A percentile compares a stretch with the other conserved stretches of the same genome.
phyloP scores from a whole-genome alignment of 1,140 invertebrate genomes.

The Cylas formicarius region DNA sequence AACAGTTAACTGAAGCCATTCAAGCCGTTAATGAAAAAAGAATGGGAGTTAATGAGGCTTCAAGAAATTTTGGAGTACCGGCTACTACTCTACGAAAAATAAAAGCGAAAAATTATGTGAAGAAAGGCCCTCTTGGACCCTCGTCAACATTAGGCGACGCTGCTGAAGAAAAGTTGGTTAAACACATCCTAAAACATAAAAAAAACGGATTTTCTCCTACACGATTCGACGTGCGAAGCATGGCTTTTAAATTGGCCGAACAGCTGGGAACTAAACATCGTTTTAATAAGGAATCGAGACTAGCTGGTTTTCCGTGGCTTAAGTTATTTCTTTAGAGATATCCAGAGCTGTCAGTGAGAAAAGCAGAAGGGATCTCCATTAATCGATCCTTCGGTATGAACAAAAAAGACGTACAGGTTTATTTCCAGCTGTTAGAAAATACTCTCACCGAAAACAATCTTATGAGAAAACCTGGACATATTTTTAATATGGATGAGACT shows the following conservation, averaged over 20 bases:
- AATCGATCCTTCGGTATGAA: too few species aligned
- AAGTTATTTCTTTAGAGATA: slow-evolving; percentile 36
- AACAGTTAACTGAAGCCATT: too few species aligned
- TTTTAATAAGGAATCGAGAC: slow-evolving; percentile 21
- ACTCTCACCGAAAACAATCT: slow-evolving; percentile 27
- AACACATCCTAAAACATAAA: slow-evolving; percentile 18
- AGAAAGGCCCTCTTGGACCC: slow-evolving; percentile 10
- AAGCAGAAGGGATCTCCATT: slow-evolving; percentile 41
- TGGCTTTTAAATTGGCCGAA: slow-evolving; percentile 14
- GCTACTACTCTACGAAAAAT: too few species aligned
- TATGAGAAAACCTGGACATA: slow-evolving; percentile 32
- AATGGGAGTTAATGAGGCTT: too few species aligned
- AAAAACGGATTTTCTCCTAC: slow-evolving; percentile 16
- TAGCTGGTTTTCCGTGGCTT: slow-evolving; percentile 27
- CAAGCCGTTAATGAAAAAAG: too few species aligned
- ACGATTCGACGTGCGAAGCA: slow-evolving; percentile 7
- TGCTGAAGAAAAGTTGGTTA: slow-evolving; percentile 10
- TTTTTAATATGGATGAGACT: slow-evolving; percentile 43
- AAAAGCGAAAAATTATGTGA: too few species aligned
- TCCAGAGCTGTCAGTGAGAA: slow-evolving; percentile 31
- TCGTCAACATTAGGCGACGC: slow-evolving; percentile 6
- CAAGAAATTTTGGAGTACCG: too few species aligned
- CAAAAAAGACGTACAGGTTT: too few species aligned
- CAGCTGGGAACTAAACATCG: slow-evolving; percentile 6
- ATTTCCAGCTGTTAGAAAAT: slow-evolving; percentile 33